Evolutionary conservation across 1,140 invertebrate genomes (phyloP), one percentile per base, ranked within the genome.

Genomic region (Cyrtorhinus lividipennis): DNA sequence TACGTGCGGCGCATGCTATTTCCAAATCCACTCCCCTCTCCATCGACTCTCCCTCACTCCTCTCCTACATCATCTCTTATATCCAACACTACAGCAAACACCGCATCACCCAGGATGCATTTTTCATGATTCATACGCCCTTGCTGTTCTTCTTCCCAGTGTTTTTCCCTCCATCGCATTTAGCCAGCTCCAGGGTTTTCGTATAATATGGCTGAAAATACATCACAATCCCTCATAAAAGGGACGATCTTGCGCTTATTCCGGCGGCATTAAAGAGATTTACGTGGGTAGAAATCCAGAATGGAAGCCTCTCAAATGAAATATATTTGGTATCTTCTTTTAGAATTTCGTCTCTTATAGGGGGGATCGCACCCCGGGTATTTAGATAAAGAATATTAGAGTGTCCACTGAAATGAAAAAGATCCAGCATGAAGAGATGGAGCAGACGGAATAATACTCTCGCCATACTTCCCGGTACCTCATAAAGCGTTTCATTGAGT

Each of bases 91-190:
- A n/a, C n/a, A n/a, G n/a, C n/a, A n/a, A n/a, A n/a, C 5, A 20
- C 8, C 48, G 5, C 48, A 20, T 22, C 48, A 53, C 8, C 8
- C 8, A 53, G 12, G 20, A 53, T 53, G 48, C 48, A 53, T 53
- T 53, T 53, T 53, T 53, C 48, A 53, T 53, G 48, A 53, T 53
- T 53, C 20, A 53, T 53, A 12, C 20, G 10, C 18, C 48, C 48
- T 10, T 20, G 12, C 10, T 53, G 5, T 53, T 8, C 20, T 53
- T 53, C 20, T 5, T 53, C 8, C 48, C 30, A 38, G 30, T 38
- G 5, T 38, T 57, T 24, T 24, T 24, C 20, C 20, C n/a, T 24
- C 48, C 56, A 2, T 23, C n/a, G 56, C n/a, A 57, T 57, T 20
- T 5, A 57, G 24, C 56, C 23, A n/a, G n/a, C n/a, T n/a, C n/a